Percentiles rank a stretch among this genome's conserved stretches.
Conservation (phyloP, 2,888 invertebrate species). For the Xestia c-nigrum region DNA sequence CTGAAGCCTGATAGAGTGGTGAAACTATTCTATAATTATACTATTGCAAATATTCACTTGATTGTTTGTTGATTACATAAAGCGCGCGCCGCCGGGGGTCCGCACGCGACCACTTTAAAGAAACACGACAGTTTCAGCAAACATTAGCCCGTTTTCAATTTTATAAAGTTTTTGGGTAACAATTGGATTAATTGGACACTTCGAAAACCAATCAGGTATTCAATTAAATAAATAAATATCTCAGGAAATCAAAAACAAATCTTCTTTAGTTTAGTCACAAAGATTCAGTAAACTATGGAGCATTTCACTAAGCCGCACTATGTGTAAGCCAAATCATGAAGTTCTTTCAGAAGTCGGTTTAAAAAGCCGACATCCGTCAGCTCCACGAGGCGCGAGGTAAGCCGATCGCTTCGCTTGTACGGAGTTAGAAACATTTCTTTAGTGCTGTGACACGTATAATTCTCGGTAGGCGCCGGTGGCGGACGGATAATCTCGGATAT, state of each 20-base stretch:
- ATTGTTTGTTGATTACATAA: conserved; percentile 38
- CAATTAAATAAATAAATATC: too few relatives aligned
- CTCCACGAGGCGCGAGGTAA: conserved; percentile 23
- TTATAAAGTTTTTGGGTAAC: neutral
- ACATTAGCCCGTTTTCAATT: neutral
- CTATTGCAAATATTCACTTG: too few relatives aligned
- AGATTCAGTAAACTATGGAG: neutral
- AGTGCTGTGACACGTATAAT: conserved; percentile 44
- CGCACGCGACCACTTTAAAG: neutral
- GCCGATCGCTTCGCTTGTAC: conserved; percentile 40
- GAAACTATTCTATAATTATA: too few relatives aligned
- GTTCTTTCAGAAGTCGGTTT: conserved; percentile 20
- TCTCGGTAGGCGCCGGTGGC: conserved; percentile 23
- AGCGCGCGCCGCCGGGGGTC: neutral
- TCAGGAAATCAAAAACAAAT: neutral
- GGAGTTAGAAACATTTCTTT: conserved; percentile 29
- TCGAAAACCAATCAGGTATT: neutral
- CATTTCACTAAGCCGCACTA: neutral
- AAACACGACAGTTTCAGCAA: neutral
- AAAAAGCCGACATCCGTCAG: conserved; percentile 8
- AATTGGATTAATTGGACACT: neutral
- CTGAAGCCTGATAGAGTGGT: conserved; percentile 10
- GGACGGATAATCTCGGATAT: conserved; percentile 49
- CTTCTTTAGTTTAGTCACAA: neutral
- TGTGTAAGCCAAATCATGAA: conserved; percentile 7